Evolutionary conservation across 2,888 invertebrate genomes (phyloP), one percentile per base, ranked within the genome.

Genomic region (Abrostola tripartita): DNA sequence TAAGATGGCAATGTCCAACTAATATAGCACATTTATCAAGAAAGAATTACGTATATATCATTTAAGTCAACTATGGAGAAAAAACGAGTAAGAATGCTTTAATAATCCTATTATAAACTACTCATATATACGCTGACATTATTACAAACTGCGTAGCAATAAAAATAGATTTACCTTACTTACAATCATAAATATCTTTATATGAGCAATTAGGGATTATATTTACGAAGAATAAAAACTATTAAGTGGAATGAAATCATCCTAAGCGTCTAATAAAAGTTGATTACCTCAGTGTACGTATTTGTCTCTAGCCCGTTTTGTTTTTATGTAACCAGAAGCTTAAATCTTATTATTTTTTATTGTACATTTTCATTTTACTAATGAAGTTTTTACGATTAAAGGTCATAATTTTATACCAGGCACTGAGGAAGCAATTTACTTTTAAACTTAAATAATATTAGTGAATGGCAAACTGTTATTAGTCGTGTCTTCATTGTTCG

Each of bases 1-100:
- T 76, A 78, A 79, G 51, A 70, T 68, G 67, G 69, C 63, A 65
- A 68, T 76, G 73, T 69, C 52, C 44, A 61, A 64, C 69, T 78
- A 78, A 70, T 70, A 70, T 60, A 52, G 61, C 12, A 51, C 55
- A 76, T 77, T 73, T 70, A 73, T 77, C 62, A 73, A 52, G 47
- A 58, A 62, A n/a, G 65, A 51, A 63, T 78, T 57, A 64, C 44
- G 4, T 52, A 62, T 74, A 62, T 52, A 74, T 74, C 75, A 71
- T 61, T 52, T 7, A 14, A 40, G 47, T 58, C 36, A 60, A 41
- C 14, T 50, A 52, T 58, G 2, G 14, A 38, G 24, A 8, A 65
- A 51, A 61, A 69, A 69, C 14, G 44, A 42, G 37, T 0, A 55
- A 65, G 38, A 61, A 55, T 47, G n/a, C 9, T 41, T 42, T 69